These are phyloP conservation scores for Conchocele bisecta DNA, from an alignment of 2,888 invertebrate genomes.

Conservation along the genomic window DNA sequence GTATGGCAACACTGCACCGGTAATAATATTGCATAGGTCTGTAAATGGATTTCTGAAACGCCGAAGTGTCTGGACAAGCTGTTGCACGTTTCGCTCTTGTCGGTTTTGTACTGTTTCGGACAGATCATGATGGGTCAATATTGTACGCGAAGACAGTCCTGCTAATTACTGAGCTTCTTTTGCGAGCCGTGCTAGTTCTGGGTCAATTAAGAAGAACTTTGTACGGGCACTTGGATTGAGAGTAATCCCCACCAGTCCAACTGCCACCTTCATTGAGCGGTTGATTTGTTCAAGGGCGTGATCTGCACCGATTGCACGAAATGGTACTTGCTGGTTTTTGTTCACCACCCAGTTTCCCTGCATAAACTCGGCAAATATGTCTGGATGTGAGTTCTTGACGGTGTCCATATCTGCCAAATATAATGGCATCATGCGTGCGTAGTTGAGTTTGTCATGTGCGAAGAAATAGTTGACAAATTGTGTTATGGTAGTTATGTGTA, in stretches of 20 bases:
- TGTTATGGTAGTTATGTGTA: conserved; percentile 7
- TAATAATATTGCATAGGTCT: conserved; percentile 6
- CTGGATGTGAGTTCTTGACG: background rate
- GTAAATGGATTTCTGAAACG: background rate
- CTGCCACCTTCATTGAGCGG: conserved; percentile 20
- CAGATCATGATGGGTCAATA: conserved; percentile 1
- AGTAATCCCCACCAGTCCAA: conserved; percentile 9
- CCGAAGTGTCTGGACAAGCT: background rate
- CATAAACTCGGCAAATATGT: conserved; percentile 4
- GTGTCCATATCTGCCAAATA: conserved; percentile 17
- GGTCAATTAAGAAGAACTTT: conserved; percentile 3
- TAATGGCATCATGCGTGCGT: conserved; percentile 16
- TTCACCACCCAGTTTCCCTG: conserved; percentile 30
- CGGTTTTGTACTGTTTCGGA: background rate
- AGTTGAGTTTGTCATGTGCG: conserved; percentile 17
- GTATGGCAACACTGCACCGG: conserved; percentile 13
- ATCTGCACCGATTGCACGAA: conserved; percentile 25
- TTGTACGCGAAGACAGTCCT: too few species aligned
- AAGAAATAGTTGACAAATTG: conserved; percentile 13
- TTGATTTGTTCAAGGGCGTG: conserved; percentile 18
- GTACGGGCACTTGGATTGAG: conserved; percentile 6
- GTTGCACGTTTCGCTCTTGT: background rate
- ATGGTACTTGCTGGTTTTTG: conserved; percentile 8
- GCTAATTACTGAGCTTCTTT: background rate
- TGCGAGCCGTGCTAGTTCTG: background rate